Conservation (phyloP, 2,797 vertebrate species). For the Protosalanx chinensis region DNA sequence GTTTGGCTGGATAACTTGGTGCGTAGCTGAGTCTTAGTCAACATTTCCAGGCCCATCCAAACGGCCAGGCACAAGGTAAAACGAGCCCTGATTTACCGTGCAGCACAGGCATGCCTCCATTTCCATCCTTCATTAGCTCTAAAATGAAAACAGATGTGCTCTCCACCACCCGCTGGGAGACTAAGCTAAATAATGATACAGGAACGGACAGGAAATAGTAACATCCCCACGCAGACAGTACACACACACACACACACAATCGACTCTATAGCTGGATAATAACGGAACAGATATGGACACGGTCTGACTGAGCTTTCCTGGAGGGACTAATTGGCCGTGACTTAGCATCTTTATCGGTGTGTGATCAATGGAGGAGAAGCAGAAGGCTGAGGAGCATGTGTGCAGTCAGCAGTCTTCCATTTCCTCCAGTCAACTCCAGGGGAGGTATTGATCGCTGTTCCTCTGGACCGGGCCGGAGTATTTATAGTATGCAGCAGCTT, state of each 20-base stretch:
- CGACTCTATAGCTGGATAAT: too few species aligned
- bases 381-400: neutral
- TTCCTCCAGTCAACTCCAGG: constrained; percentile 25
- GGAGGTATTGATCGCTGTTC: constrained; percentile 39
- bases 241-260: neutral
- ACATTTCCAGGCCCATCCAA: constrained; percentile 31
- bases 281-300: neutral
- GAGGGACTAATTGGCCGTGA: constrained; percentile 12
- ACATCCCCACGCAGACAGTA: neutral
- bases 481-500: constrained; percentile 32
- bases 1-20: neutral
- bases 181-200: constrained; percentile 7
- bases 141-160: constrained; percentile 42
- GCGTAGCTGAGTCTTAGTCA: constrained; percentile 26
- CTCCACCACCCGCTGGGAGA: constrained; percentile 25
- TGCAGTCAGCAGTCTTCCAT: constrained; percentile 9
- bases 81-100: constrained; percentile 29
- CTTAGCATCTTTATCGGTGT: constrained; percentile 8
- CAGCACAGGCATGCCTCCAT: constrained; percentile 28
- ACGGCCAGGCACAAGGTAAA: constrained; percentile 32
- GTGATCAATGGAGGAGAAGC: constrained; percentile 13
- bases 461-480: constrained; percentile 33
- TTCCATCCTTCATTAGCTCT: constrained; percentile 39
- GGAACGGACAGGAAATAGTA: neutral
- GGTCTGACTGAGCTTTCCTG: neutral